Evolutionary conservation across 1,140 invertebrate species (phyloP), one percentile per base, ranked within the genome.

Genomic region (Zaprionus kolodkinae): DNA sequence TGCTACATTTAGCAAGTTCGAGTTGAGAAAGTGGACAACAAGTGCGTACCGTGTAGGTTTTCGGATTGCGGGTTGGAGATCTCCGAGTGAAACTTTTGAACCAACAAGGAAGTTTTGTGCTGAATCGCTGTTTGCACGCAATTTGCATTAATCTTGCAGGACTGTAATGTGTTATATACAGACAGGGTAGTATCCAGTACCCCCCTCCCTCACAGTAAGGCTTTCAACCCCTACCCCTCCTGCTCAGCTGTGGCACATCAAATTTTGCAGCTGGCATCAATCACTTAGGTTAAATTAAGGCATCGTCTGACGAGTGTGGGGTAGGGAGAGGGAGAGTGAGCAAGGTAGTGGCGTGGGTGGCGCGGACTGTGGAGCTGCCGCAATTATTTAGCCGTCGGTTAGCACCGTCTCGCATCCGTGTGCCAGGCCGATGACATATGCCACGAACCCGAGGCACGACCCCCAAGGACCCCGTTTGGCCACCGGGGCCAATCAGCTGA

Each of bases 281-380:
- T 83, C 80, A 83, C 68, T 83, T 79, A 76, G 54, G 63, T 65
- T 69, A 76, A 83, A 83, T 83, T 62, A 83, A 83, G 80, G 55
- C 68, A 83, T 72, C 76, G 17, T 35, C 33, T 38, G 55, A n/a
- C 30, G 2, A n/a, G 38, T 33, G 48, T 6, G 45, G 1, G 21
- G 25, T 35, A 7, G 9, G 6, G 36, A 21, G 59, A 10, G 36
- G 3, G 60, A 43, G 57, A 1, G 5, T n/a, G 45, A 17, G 15
- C 1, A 36, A 3, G 6, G 10, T 15, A 12, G 38, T 2, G 13
- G 17, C 1, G 27, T 1, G 9, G 38, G 6, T 7, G 17, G 9
- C 27, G 27, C 27, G 33, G 3, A 11, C 25, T 0, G 21, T 11
- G 27, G 52, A 27, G 17, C 60, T 38, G 55, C 21, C 62, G 73